Evolutionary conservation across 2,113 vertebrate species (phyloP).

Genomic region (Epinephelus fuscoguttatus): DNA sequence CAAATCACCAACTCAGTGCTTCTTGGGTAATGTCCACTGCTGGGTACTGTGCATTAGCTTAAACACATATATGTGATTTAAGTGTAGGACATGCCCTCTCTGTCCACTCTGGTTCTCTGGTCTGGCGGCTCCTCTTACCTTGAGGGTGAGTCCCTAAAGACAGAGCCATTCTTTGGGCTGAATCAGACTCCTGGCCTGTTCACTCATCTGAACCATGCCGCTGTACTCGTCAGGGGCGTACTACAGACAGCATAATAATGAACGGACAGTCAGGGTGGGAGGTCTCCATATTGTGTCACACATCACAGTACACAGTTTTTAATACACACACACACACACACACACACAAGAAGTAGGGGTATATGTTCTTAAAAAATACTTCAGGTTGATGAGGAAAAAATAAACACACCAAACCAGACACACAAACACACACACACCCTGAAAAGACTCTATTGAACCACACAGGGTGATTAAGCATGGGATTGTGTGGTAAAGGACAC

Average conservation of each 20-base stretch:
- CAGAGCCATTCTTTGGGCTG: conserved; percentile 99
- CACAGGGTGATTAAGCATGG: neutral
- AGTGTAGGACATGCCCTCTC: conserved; percentile 40
- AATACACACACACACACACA: conserved; percentile 20
- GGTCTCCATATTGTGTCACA: conserved; percentile 18
- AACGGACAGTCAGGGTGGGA: conserved; percentile 72
- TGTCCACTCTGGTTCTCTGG: conserved; percentile 45
- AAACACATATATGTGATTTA: neutral
- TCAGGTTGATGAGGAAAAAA: neutral
- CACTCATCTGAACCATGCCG: conserved; percentile 93
- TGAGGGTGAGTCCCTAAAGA: conserved; percentile 88
- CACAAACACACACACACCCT: neutral
- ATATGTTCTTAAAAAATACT: neutral
- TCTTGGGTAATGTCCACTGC: neutral
- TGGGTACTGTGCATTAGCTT: neutral
- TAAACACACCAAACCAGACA: conserved; percentile 2
- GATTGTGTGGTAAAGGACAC: conserved; percentile 16
- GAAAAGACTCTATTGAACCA: neutral
- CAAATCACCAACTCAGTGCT: neutral
- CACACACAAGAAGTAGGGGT: conserved; percentile 27
- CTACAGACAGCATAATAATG: conserved; percentile 90
- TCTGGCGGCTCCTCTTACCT: conserved; percentile 84
- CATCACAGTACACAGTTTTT: conserved; percentile 37
- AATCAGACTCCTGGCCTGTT: conserved; percentile 94
- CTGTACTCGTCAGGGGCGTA: conserved; percentile 96